A percentile compares a stretch with the other conserved stretches of the same genome.
phyloP scores from a whole-genome alignment of 35 echinoderm and acorn worm genomes.

The Ophiothrix spiculata region DNA sequence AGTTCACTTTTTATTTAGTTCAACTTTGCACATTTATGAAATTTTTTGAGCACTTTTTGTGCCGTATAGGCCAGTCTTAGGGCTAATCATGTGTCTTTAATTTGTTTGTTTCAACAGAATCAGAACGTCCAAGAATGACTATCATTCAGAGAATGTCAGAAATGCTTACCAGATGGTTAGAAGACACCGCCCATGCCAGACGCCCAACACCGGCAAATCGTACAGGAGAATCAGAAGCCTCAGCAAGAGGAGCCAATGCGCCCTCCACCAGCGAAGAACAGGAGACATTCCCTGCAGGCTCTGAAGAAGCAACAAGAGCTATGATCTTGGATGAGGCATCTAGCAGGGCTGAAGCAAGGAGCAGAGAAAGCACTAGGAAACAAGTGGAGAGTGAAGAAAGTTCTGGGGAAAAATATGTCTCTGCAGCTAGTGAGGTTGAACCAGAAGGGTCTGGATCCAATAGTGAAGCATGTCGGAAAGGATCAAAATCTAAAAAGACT shows the following conservation, averaged over 20 bases:
- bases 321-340: not conserved
- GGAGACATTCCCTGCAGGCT: not conserved
- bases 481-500: not conserved
- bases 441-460: not conserved
- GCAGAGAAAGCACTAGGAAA: constrained; percentile 5
- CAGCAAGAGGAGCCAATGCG: not conserved
- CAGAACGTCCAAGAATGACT: constrained; percentile 59
- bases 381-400: not conserved
- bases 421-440: not conserved
- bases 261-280: not conserved
- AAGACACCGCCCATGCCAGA: constrained; percentile 69
- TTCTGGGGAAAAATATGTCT: not conserved
- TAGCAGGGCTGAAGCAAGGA: not conserved
- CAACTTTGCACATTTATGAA: too few species aligned
- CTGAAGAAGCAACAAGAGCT: not conserved
- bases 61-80: too few species aligned
- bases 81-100: too few species aligned
- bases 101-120: constrained; percentile 30
- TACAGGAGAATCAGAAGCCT: not conserved
- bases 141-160: constrained; percentile 92
- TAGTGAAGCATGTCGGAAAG: not conserved
- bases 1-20: too few species aligned
- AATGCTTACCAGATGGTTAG: constrained; percentile 93
- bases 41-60: not conserved
- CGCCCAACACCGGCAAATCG: not conserved